Conservation (phyloP, 2,113 vertebrate genomes). For the Riparia riparia region DNA sequence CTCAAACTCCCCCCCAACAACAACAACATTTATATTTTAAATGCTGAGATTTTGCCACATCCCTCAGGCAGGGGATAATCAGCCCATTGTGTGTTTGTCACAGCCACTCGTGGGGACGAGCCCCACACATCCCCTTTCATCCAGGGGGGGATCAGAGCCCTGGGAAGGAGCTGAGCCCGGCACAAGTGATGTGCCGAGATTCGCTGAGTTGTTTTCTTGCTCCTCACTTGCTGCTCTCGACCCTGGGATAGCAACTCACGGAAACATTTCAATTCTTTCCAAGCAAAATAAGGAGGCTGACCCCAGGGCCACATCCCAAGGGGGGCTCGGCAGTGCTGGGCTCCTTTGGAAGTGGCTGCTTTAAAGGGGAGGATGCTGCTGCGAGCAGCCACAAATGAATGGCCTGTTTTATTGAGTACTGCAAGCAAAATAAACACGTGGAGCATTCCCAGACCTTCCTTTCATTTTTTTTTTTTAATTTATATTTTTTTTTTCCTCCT, state of each 20-base stretch:
- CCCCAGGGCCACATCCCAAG: neutral
- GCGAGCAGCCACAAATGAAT: neutral
- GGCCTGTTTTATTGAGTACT: neutral
- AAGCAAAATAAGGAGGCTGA: neutral
- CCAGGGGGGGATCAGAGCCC: neutral
- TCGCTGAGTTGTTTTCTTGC: neutral
- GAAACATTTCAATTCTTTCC: neutral
- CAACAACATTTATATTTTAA: neutral
- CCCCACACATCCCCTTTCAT: neutral
- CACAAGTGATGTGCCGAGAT: neutral
- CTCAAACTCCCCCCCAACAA: neutral
- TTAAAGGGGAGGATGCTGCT: neutral
- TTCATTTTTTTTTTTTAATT: no score
- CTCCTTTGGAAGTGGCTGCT: neutral
- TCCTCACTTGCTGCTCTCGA: neutral
- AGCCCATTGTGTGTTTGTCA: neutral
- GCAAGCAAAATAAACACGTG: neutral
- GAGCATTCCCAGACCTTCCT: neutral
- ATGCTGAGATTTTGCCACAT: neutral
- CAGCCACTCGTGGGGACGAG: neutral
- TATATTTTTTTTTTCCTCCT: no score
- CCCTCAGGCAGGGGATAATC: neutral
- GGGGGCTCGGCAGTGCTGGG: neutral
- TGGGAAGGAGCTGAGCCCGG: neutral
- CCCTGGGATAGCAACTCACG: rapidly evolving